Percentiles rank a stretch among this genome's conserved stretches.
These are phyloP conservation scores for Plebejus anna DNA, from an alignment of 2,888 invertebrate species.

Conservation along the genomic window DNA sequence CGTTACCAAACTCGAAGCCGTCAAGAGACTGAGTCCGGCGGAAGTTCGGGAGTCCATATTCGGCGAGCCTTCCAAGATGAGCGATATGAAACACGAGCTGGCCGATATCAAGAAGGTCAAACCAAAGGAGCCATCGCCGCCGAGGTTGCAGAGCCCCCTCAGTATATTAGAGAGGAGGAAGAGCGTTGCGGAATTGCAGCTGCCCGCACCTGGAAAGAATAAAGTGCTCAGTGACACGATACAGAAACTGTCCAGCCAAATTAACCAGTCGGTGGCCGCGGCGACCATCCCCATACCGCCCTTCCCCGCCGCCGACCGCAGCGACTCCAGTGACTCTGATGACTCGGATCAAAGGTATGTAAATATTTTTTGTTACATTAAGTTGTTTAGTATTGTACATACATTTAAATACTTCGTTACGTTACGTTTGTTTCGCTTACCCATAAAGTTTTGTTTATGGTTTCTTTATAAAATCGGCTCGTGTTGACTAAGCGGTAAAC, in stretches of 20 bases:
- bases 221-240: slow-evolving; percentile 82
- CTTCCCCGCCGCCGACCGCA: slow-evolving; percentile 62
- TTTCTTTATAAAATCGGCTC: too few relatives aligned
- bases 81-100: slow-evolving; percentile 58
- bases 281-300: slow-evolving; percentile 56
- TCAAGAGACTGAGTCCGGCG: slow-evolving; percentile 52
- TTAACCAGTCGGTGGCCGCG: slow-evolving; percentile 66
- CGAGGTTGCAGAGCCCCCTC: slow-evolving; percentile 62
- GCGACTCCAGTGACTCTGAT: slow-evolving; percentile 72
- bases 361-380: too few relatives aligned
- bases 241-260: slow-evolving; percentile 80
- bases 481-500: too few relatives aligned
- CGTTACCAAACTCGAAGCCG: slow-evolving; percentile 49
- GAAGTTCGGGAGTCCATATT: slow-evolving; percentile 59
- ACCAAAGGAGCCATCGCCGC: slow-evolving; percentile 57
- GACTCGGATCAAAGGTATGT: slow-evolving; percentile 68
- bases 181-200: slow-evolving; percentile 64
- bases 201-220: slow-evolving; percentile 69
- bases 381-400: too few relatives aligned
- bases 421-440: too few relatives aligned
- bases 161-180: slow-evolving; percentile 65
- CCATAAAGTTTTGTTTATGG: too few relatives aligned
- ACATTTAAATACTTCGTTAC: too few relatives aligned
- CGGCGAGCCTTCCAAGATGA: slow-evolving; percentile 62
- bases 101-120: slow-evolving; percentile 61